Percentiles rank a stretch among this genome's conserved stretches.
Evolutionary conservation across 2,797 vertebrate species (phyloP).

Genomic region (Alca torda): DNA sequence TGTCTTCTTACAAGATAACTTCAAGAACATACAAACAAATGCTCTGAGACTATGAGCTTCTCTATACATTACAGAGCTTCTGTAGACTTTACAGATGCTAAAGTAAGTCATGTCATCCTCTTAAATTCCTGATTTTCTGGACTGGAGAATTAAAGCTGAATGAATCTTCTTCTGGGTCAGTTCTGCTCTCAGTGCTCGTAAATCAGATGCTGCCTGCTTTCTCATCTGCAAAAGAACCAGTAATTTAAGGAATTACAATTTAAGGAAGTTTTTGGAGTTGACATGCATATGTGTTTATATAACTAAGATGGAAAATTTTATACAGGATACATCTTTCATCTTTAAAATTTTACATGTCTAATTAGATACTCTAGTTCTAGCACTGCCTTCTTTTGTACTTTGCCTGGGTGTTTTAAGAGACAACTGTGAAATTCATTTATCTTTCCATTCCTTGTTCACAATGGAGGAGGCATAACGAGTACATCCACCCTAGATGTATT

Average conservation of each 20-base stretch:
- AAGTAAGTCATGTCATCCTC: neutral
- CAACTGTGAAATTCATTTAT: neutral
- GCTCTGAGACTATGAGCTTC: neutral
- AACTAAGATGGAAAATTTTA: neutral
- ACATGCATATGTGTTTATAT: neutral
- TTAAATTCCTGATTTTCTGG: constrained; percentile 25
- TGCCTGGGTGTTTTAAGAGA: neutral
- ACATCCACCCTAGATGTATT: neutral
- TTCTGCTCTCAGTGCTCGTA: constrained; percentile 84
- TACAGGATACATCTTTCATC: neutral
- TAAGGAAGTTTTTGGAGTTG: neutral
- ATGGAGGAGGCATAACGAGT: neutral
- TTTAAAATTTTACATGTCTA: neutral
- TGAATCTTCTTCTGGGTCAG: constrained; percentile 87
- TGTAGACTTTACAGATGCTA: neutral
- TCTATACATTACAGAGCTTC: neutral
- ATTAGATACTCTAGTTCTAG: neutral
- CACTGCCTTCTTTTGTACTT: neutral
- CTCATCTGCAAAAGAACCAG: constrained; percentile 80
- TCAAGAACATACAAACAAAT: neutral
- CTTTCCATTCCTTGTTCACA: neutral
- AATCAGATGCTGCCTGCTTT: constrained; percentile 86
- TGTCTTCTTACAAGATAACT: neutral
- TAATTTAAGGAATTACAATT: neutral
- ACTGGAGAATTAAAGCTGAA: constrained; percentile 59